Evolutionary conservation across 2,113 vertebrate genomes (phyloP).

Genomic region (Phainopepla nitens): DNA sequence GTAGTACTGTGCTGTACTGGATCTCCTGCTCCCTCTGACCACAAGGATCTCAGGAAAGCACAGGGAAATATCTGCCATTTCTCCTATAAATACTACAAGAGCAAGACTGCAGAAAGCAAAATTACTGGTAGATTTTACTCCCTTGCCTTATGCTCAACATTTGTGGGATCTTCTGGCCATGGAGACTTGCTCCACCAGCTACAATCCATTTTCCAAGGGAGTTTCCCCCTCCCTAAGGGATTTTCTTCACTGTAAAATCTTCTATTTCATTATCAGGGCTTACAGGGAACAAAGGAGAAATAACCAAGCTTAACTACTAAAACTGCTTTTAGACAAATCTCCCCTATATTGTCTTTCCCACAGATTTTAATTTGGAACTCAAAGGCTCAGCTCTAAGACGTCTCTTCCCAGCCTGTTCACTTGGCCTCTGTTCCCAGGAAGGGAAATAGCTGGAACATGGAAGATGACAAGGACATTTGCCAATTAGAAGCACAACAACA

Average conservation of each 20-base stretch:
- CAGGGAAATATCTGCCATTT: not conserved
- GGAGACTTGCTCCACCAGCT: not conserved
- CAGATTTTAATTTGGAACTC: not conserved
- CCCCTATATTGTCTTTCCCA: not conserved
- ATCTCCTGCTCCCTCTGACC: not conserved
- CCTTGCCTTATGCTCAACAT: not conserved
- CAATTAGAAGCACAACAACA: not conserved
- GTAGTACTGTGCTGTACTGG: not conserved
- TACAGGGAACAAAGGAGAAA: not conserved
- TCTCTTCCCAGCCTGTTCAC: not conserved
- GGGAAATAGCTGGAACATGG: not conserved
- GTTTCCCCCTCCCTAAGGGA: not conserved
- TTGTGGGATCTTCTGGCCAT: not conserved
- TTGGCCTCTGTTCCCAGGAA: not conserved
- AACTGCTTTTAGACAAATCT: not conserved
- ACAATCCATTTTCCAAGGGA: not conserved
- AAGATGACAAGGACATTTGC: not conserved
- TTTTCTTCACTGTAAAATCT: conserved; percentile 11
- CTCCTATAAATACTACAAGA: not conserved
- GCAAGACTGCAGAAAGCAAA: not conserved
- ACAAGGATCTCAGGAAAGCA: not conserved
- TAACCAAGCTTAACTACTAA: not conserved
- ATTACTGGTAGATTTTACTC: not conserved
- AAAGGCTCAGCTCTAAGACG: not conserved
- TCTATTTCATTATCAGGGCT: not conserved